Evolutionary conservation across 2,888 invertebrate species (phyloP), one percentile per base, ranked within the genome.

Genomic region (Papilio elwesi): DNA sequence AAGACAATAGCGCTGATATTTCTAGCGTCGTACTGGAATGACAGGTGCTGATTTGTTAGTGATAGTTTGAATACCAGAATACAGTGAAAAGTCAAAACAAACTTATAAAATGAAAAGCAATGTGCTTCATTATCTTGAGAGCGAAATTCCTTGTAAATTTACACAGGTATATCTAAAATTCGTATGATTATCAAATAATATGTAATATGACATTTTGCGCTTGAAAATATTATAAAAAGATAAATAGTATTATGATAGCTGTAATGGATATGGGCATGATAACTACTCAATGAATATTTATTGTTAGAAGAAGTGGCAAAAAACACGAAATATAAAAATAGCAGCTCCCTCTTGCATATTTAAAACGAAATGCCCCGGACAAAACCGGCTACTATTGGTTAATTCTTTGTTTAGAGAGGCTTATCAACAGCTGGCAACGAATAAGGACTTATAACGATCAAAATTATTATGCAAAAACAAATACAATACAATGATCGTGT

Each of bases 31-130:
- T 75, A 73, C 68, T 65, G 87, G 65, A 88, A 83, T 91, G 91
- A 88, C 91, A 90, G 90, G 88, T 88, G 92, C 84, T 90, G 91
- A 92, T 90, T 90, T 89, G 88, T 90, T 82, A 82, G 81, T 83
- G 83, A 90, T 90, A 86, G 85, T 76, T 72, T 72, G 85, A 85
- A 90, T 91, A 86, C 89, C 87, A 83, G 85, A 88, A 85, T 87
- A 87, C 85, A 83, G 83, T 75, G 77, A 76, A 75, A 82, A 85
- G 90, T 91, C 91, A 90, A 89, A 90, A 92, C 89, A 91, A 82
- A 83, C 80, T 79, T 80, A 83, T 84, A 86, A 83, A 84, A 85
- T 78, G 62, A 77, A 80, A 80, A 85, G 79, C 83, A 83, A 87
- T 83, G 78, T 77, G 83, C 83, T 87, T 89, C 87, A 84, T 88